Conservation (phyloP, 2,113 vertebrate species). For the Hypomesus transpacificus region DNA sequence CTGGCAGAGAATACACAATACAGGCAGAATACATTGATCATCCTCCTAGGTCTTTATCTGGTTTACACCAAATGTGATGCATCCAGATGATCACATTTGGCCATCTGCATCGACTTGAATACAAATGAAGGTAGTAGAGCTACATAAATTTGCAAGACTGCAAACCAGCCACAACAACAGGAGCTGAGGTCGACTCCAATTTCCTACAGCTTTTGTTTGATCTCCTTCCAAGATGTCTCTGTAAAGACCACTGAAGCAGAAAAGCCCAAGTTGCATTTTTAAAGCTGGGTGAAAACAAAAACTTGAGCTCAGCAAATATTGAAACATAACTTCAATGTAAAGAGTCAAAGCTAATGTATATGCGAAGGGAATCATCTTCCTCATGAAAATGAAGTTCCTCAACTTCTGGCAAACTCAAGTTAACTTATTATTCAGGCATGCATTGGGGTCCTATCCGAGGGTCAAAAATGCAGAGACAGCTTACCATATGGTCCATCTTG, state of each 20-base stretch:
- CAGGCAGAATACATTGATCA: background rate
- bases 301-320: background rate
- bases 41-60: too few species aligned
- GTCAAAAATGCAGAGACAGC: conserved; percentile 20
- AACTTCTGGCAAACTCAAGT: too few species aligned
- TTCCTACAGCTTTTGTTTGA: background rate
- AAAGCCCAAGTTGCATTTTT: conserved; percentile 1
- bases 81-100: too few species aligned
- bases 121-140: too few species aligned
- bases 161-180: too few species aligned
- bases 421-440: too few species aligned
- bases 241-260: conserved; percentile 3
- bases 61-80: too few species aligned
- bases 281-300: background rate
- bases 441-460: background rate
- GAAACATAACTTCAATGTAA: background rate
- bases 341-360: too few species aligned
- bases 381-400: too few species aligned
- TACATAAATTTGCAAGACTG: too few species aligned
- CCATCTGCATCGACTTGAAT: too few species aligned
- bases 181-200: background rate
- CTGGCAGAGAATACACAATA: background rate
- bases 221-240: conserved; percentile 2
- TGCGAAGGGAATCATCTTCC: too few species aligned
- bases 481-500: conserved; percentile 69